Base-by-base conservation (phyloP, 2,113 vertebrate species). In the Misgurnus anguillicaudatus region DNA sequence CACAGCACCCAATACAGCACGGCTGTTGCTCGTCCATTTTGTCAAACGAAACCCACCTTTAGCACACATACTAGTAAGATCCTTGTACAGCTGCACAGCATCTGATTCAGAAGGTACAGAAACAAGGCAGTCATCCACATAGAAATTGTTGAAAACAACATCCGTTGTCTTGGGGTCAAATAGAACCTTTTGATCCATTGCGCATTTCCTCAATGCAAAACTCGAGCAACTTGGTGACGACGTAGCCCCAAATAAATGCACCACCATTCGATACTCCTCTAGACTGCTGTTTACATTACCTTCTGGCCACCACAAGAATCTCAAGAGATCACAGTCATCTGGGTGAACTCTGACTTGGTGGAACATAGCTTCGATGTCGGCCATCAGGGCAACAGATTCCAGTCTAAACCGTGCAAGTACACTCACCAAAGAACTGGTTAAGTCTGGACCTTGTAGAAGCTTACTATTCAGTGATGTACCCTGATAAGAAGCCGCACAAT, bases 401-500 rank as follows among this genome's bases (percentile, higher is more conserved):
- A 19, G 19, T 8, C 36, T 11, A 53, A 67, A 45, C 19, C 48
- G 0, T 66, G 21, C 6, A 10, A 64, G 39, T 4, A 75, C 41
- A 10, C 58, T 47, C 6, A 75, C 21, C 2, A 63, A 4, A 31
- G 58, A 10, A n/a, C 57, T 75, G 9, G 41, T 75, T 62, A 48
- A 36, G 17, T 63, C 14, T 3, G 39, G 39, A 9, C 60, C 61
- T 64, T 48, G 42, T 4, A 75, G 58, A 38, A 63, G 73, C 4
- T 51, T 14, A 6, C 62, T 17, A 38, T 63, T 75, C 41, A 75
- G 14, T 1, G 24, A 75, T 16, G 24, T 36, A 36, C 73, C 73
- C 55, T 74, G 71, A 24, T 61, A 61, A 21, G 57, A 74, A 71
- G 0, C 73, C 80, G 81, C 83, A 82, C 47, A 51, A 13, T 51